Percentiles rank a stretch among this genome's conserved stretches.
phyloP scores from a whole-genome alignment of 2,113 vertebrate genomes.

The Tonatia bakeri region DNA sequence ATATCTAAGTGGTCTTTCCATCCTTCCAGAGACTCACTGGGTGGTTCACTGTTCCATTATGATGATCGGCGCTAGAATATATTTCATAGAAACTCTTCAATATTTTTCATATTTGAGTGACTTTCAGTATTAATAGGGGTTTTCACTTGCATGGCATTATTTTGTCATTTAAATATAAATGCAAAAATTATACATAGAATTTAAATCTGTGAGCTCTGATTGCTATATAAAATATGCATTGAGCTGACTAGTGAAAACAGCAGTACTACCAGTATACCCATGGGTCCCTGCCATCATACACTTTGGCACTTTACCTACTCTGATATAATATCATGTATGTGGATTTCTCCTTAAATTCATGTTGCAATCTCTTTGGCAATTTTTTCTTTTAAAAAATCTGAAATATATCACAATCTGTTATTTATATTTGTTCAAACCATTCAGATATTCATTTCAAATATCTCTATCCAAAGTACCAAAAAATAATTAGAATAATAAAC shows the following conservation, averaged over 20 bases:
- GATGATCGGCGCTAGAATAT: background rate
- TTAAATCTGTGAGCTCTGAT: background rate
- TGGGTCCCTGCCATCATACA: accelerated
- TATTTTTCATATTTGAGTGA: background rate
- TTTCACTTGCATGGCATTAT: background rate
- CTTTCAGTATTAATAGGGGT: background rate
- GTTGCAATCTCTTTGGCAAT: background rate
- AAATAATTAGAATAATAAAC: background rate
- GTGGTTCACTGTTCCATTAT: background rate
- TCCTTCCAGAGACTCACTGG: background rate
- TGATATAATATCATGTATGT: background rate
- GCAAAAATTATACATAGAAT: background rate
- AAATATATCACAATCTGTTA: background rate
- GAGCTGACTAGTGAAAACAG: background rate
- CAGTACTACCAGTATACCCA: background rate
- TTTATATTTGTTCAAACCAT: background rate
- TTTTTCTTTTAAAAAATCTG: background rate
- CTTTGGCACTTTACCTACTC: background rate
- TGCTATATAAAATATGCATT: background rate
- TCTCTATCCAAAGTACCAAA: background rate
- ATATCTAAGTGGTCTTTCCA: background rate
- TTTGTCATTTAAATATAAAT: background rate
- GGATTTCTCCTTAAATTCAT: background rate
- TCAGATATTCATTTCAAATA: background rate
- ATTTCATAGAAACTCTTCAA: background rate